Conservation (phyloP, 2,113 vertebrate genomes). For the Pelusios castaneus region DNA sequence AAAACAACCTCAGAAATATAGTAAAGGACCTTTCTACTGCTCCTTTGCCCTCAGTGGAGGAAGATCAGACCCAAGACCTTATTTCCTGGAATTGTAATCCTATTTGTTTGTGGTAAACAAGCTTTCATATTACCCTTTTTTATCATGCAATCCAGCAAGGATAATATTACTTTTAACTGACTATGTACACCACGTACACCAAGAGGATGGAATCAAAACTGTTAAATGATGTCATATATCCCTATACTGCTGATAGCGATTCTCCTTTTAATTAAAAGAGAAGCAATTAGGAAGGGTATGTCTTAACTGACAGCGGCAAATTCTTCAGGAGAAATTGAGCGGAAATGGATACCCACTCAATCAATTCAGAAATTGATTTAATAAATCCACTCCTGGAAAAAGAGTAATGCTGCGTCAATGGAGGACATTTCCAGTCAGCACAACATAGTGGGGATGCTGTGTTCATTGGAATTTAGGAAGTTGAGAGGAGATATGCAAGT, state of each 20-base stretch:
- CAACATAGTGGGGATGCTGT: too few species aligned
- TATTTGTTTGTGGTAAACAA: not conserved
- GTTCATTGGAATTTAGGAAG: too few species aligned
- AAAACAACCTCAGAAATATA: constrained; percentile 18
- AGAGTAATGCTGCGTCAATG: too few species aligned
- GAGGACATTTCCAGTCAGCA: too few species aligned
- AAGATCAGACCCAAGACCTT: not conserved
- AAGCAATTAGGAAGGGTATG: not conserved
- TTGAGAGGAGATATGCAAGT: too few species aligned
- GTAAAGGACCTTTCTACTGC: constrained; percentile 29
- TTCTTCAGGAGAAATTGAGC: too few species aligned
- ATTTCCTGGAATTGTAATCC: not conserved
- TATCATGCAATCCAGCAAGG: not conserved
- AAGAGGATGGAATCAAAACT: not conserved
- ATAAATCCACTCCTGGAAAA: too few species aligned
- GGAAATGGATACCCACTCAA: too few species aligned
- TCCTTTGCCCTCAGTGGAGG: constrained; percentile 20
- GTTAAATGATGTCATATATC: not conserved
- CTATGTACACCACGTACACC: not conserved
- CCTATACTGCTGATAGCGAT: not conserved
- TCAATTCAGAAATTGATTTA: too few species aligned
- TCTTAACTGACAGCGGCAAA: not conserved
- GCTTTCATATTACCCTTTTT: not conserved
- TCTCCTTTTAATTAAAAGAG: not conserved
- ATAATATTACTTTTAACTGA: not conserved